Base-by-base conservation (phyloP, 2,113 vertebrate genomes). In the Ceyx margarethae region DNA sequence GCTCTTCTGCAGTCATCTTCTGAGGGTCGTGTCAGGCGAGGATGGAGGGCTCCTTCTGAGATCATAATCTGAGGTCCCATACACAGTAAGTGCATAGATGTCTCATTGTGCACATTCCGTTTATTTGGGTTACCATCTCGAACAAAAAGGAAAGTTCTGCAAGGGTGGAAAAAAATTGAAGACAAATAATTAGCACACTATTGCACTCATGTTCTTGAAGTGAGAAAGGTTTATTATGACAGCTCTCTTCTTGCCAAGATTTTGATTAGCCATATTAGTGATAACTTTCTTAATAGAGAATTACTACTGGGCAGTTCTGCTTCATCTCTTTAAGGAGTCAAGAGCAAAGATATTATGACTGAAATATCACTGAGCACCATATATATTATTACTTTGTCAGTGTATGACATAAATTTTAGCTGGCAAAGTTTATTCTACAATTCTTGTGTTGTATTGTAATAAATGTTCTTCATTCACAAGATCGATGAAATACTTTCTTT, bases 41-140 rank as follows among this genome's bases (percentile, higher is more conserved):
- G 99, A 61, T 99, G 98, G 86, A 99, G 98, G 35, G 98, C 98
- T 84, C 98, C 98, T 93, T 99, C 99, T 0, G 98, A 97, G 95
- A 98, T 98, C 97, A 99, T 96, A 96, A 99, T 99, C 87, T 98
- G 98, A 64, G 99, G 98, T 57, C 99, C 99, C 99, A 99, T 99
- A 98, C 99, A 99, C 92, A 99, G 98, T 57, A 99, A 98, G 97
- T 99, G 99, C 97, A 99, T 98, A 89, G 98, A 98, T 8, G 99
- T 99, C 97, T 99, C 99, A 83, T 99, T 99, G 97, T 99, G 98
- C 90, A 99, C 97, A 48, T 99, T 99, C 77, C 99, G 98, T 96
- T 99, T 99, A 96, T 99, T 99, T 75, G 99, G 99, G 97, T 99
- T 99, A 62, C 99, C 99, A 85, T 99, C 99, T 98, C 99, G 98